A percentile compares a stretch with the other conserved stretches of the same genome.
Evolutionary conservation across 2,797 vertebrate species (phyloP).

Genomic region (Spatula versicolor): DNA sequence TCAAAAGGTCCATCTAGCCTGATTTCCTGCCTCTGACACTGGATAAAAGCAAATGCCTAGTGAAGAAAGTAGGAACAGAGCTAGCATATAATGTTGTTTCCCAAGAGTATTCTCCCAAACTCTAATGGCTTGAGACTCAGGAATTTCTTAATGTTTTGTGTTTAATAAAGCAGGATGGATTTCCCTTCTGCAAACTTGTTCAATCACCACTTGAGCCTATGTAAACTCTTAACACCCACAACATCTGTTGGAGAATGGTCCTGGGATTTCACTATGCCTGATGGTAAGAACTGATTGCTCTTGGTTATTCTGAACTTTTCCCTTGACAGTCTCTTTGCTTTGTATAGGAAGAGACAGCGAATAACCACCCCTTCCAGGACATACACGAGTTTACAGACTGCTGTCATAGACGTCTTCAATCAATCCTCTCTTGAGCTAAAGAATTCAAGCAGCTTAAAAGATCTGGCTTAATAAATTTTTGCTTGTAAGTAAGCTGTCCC

Average conservation of each 20-base stretch:
- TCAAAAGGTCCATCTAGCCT: not conserved
- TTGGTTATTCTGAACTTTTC: not conserved
- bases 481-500: not conserved
- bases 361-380: not conserved
- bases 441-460: not conserved
- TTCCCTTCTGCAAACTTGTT: slow-evolving; percentile 16
- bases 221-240: not conserved
- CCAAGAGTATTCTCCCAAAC: not conserved
- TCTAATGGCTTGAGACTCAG: not conserved
- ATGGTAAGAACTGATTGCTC: not conserved
- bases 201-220: not conserved
- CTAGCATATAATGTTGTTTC: not conserved
- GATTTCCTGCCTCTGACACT: not conserved
- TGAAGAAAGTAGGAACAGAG: not conserved
- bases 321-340: not conserved
- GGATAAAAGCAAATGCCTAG: not conserved
- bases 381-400: not conserved
- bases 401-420: not conserved
- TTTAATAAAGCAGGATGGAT: slow-evolving; percentile 1
- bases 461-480: not conserved
- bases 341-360: not conserved
- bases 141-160: not conserved
- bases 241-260: not conserved
- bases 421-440: not conserved
- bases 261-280: not conserved